A percentile compares a stretch with the other conserved stretches of the same genome.
phyloP scores from a whole-genome alignment of 2,888 invertebrate species.

The Drosophila fulvimacula region DNA sequence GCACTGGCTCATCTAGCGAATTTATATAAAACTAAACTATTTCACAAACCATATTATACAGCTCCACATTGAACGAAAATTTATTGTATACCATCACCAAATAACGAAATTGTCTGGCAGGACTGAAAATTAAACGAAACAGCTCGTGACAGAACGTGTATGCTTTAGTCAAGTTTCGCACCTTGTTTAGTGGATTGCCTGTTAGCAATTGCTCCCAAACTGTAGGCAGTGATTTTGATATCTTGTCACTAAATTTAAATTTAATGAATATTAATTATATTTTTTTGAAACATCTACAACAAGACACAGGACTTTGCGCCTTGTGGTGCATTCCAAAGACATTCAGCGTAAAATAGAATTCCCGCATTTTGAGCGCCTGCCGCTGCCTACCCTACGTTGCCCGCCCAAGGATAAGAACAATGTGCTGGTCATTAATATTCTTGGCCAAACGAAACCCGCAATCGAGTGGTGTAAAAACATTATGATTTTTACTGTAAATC shows the following conservation, averaged over 20 bases:
- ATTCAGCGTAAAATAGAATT: not conserved
- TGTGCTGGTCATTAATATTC: slow-evolving; percentile 66
- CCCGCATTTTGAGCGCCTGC: slow-evolving; percentile 22
- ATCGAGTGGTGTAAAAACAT: slow-evolving; percentile 62
- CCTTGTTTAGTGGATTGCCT: not conserved
- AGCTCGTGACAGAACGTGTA: not conserved
- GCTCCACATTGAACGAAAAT: not conserved
- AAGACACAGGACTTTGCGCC: not conserved
- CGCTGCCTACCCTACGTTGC: not conserved
- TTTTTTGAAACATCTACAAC: not conserved
- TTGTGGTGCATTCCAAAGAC: not conserved
- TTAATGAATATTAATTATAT: not conserved
- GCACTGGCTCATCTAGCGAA: not conserved
- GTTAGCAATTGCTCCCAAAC: slow-evolving; percentile 4
- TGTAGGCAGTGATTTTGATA: not conserved
- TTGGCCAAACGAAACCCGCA: slow-evolving; percentile 37
- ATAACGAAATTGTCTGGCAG: not conserved
- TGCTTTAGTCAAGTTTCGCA: not conserved
- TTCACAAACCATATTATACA: not conserved
- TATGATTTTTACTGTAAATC: slow-evolving; percentile 69
- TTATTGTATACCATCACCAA: too few species aligned
- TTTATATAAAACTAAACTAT: too few species aligned
- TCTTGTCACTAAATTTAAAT: not conserved
- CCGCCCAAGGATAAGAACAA: not conserved
- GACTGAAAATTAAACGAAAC: not conserved